A percentile compares a stretch with the other conserved stretches of the same genome.
Conservation (phyloP, 2,113 vertebrate genomes). For the Chloropsis hardwickii region DNA sequence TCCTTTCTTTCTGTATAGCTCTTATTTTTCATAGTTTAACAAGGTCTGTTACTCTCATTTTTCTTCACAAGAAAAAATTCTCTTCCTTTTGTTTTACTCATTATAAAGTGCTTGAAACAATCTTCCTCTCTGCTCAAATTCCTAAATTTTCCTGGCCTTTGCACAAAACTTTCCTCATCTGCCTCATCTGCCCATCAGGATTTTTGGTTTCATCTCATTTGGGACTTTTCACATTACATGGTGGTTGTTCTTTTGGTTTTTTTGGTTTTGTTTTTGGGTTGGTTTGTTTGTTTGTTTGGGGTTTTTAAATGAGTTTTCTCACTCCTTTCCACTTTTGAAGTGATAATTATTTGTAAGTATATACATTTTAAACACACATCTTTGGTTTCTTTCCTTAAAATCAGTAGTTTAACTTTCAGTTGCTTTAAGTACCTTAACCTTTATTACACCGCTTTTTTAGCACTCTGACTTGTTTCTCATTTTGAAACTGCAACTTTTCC, state of each 20-base stretch:
- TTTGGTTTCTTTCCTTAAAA: background rate
- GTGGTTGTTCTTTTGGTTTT: background rate
- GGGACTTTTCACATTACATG: background rate
- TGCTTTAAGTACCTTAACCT: background rate
- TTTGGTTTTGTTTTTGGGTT: background rate
- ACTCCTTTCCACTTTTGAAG: background rate
- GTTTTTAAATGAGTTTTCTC: background rate
- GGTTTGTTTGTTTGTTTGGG: background rate
- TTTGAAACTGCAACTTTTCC: background rate
- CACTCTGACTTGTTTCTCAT: background rate
- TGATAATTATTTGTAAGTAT: background rate
- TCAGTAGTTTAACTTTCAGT: background rate
- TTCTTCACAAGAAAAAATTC: background rate
- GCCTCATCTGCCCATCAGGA: background rate
- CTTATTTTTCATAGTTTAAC: background rate
- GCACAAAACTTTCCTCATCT: background rate
- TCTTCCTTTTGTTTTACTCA: background rate
- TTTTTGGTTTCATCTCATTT: background rate
- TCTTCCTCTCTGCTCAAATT: background rate
- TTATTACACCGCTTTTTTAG: background rate
- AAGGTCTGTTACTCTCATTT: background rate
- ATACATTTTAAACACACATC: background rate
- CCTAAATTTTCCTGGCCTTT: background rate
- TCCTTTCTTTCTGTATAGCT: background rate
- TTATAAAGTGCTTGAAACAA: background rate